Conservation (phyloP, 2,888 invertebrate species). For the Acanthococcus lagerstroemiae region DNA sequence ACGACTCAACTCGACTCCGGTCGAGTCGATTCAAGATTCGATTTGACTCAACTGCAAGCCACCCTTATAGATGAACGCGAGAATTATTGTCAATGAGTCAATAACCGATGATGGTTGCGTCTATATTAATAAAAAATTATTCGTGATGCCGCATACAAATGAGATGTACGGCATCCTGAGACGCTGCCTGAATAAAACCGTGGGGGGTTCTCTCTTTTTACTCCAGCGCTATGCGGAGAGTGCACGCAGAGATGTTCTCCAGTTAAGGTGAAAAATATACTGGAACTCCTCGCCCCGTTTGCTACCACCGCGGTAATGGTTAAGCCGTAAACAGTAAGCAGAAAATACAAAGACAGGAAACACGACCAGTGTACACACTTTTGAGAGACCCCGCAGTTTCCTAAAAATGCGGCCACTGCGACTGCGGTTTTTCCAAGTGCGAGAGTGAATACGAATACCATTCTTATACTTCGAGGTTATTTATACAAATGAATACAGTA, state of each 20-base stretch:
- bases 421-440: too few species aligned
- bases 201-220: slow-evolving; percentile 17
- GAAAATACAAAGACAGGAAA: slow-evolving; percentile 4
- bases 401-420: too few species aligned
- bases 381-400: too few species aligned
- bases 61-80: background rate
- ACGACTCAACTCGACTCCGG: background rate
- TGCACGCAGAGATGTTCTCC: slow-evolving; percentile 17
- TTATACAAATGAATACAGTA: too few species aligned
- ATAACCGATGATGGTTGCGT: slow-evolving; percentile 29
- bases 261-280: slow-evolving; percentile 22
- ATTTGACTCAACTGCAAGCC: too few species aligned
- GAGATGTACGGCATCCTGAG: slow-evolving; percentile 21
- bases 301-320: background rate
- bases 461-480: too few species aligned
- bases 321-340: slow-evolving; percentile 3
- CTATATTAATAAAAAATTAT: slow-evolving; percentile 31
- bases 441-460: too few species aligned
- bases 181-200: slow-evolving; percentile 27
- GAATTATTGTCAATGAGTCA: slow-evolving; percentile 26
- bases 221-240: background rate
- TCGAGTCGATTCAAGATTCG: too few species aligned
- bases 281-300: slow-evolving; percentile 1
- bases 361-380: too few species aligned
- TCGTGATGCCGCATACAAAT: slow-evolving; percentile 31